Evolutionary conservation across 2,888 invertebrate genomes (phyloP).

Genomic region (Ennomos fuscantarius): DNA sequence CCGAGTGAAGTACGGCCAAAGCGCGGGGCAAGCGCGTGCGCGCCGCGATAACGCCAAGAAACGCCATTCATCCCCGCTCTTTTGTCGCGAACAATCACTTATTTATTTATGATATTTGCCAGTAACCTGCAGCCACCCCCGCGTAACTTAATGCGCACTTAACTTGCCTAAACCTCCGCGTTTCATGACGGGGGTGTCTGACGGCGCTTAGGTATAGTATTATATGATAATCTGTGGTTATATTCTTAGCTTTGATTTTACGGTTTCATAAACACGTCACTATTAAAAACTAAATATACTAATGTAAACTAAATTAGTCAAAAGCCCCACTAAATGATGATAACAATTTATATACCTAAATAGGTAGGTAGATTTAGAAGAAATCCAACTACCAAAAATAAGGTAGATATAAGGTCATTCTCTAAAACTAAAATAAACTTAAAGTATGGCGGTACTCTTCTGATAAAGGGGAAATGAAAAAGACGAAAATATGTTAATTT

Average conservation of each 20-base stretch:
- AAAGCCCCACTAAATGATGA: too few relatives aligned
- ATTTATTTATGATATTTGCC: conserved; percentile 84
- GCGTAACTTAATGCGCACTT: conserved; percentile 64
- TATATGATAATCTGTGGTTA: too few relatives aligned
- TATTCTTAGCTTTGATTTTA: conserved; percentile 36
- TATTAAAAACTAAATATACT: too few relatives aligned
- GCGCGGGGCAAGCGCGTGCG: conserved; percentile 68
- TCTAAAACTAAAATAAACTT: too few relatives aligned
- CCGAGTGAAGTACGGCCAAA: conserved; percentile 45
- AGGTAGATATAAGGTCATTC: too few relatives aligned
- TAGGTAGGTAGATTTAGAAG: too few relatives aligned
- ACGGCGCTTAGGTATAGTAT: conserved; percentile 37
- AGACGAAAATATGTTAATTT: too few relatives aligned
- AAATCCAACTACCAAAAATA: too few relatives aligned
- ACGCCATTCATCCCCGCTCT: conserved; percentile 82
- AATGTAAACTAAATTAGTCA: too few relatives aligned
- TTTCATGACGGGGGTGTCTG: conserved; percentile 42
- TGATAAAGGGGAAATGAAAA: too few relatives aligned
- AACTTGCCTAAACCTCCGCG: conserved; percentile 54
- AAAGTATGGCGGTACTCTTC: too few relatives aligned
- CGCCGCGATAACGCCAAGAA: conserved; percentile 80
- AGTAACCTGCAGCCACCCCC: conserved; percentile 78
- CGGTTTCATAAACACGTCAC: neutral
- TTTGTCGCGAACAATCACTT: conserved; percentile 83
- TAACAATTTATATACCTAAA: too few relatives aligned